Base-by-base conservation (phyloP, 2,888 invertebrate species). In the Bhutanitis thaidina region DNA sequence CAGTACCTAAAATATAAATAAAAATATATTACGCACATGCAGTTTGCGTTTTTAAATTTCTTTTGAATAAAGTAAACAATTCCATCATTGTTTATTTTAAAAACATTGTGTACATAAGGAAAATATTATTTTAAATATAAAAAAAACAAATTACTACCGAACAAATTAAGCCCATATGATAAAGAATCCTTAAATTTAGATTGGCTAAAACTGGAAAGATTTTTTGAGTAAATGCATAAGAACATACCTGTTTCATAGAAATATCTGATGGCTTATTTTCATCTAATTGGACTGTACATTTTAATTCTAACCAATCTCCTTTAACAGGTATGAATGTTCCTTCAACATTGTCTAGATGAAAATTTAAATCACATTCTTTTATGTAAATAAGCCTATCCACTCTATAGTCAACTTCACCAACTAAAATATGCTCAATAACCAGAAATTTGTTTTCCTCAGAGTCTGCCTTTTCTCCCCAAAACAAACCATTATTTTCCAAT, bases 261-360 rank as follows among this genome's bases (percentile, higher is more conserved):
- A 91, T 85, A 38, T 86, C 79, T 53, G 74, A 77, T n/a, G 82
- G 71, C n/a, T 86, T 85, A 7, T 85, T 69, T 55, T 91, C 91
- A 72, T 94, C 90, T 44, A 92, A 76, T 67, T 93, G 92, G 9
- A 93, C 91, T 56, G 91, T 87, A 43, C 92, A 92, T 53, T 90
- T 90, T 34, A 95, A 65, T 68, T 91, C 90, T 14, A 95, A 65
- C 89, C 93, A 93, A 72, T 95, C 95, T 1, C 95, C 95, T 56
- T 90, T 80, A 13, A 92, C 76, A 1, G 95, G 95, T 35, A 94
- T 73, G 71, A 95, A 93, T 44, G 91, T 91, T 1, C 92, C 90
- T 57, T 86, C 77, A 0, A 94, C 90, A 41, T 88, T 74, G 67
- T 95, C 93, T 43, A 95, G 78, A 66, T 91, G 89, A 43, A 94